Base-by-base conservation (phyloP, 2,113 vertebrate species). In the Notarius lentiginosus region DNA sequence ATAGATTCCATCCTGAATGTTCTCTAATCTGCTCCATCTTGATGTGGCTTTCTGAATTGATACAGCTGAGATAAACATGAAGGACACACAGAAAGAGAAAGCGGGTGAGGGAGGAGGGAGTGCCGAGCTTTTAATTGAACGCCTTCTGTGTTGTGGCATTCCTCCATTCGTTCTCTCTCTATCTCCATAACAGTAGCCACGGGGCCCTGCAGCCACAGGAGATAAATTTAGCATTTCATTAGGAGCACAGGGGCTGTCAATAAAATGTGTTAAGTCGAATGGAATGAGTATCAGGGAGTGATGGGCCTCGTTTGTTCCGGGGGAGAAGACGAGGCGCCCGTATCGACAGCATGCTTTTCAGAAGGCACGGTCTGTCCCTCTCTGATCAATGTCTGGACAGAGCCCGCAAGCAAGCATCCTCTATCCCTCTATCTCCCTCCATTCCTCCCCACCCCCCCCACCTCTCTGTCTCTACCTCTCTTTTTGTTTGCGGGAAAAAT, bases 211-310 rank as follows among this genome's bases (percentile, higher is more conserved):
- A 93, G 94, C 94, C 93, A 87, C 88, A 87, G 92, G 93, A 95
- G 95, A 95, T 95, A 95, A 93, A 95, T 96, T 94, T 95, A 96
- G 95, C 94, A 94, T 96, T 95, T 95, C 95, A 96, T 96, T 95
- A 95, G 93, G 93, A 95, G 93, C 95, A 91, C 91, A 88, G 93
- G 94, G 93, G 88, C 95, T 95, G 95, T 96, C 95, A 96, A 95
- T 96, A 95, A 95, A 95, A 95, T 95, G 95, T 95, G 95, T 95
- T 95, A 95, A 95, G 95, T 95, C 90, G 93, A 95, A 95, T 95
- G 93, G 94, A 95, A 95, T 94, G 95, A 95, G 94, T 94, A 93
- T 93, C 92, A 93, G 92, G 92, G 92, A 92, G 93, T 89, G 94
- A 94, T 93, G 89, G 94, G 87, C 88, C 92, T 95, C 92, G 93